Evolutionary conservation across 2,113 vertebrate species (phyloP).

Genomic region (Ancistrus triradiatus): DNA sequence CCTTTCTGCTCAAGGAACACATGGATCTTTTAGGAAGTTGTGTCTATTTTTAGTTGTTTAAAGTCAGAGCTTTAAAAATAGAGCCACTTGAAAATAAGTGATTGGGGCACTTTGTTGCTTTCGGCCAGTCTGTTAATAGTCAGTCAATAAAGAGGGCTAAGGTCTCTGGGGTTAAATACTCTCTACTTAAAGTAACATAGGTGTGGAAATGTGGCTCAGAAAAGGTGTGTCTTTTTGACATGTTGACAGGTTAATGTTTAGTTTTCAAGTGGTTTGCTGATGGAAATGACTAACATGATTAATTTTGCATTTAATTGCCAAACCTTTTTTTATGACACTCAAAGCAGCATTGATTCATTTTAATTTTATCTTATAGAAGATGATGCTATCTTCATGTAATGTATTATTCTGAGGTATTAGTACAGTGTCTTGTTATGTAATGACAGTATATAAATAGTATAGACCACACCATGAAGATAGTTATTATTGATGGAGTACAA

Average conservation of each 20-base stretch:
- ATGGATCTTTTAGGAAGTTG: conserved; percentile 60
- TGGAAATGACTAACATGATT: conserved; percentile 28
- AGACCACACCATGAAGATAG: too few relatives aligned
- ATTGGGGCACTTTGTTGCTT: conserved; percentile 81
- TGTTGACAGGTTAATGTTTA: conserved; percentile 92
- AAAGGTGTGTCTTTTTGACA: conserved; percentile 79
- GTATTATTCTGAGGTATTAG: too few relatives aligned
- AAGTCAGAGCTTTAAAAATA: conserved; percentile 78
- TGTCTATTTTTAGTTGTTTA: conserved; percentile 90
- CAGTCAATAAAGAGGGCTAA: conserved; percentile 74
- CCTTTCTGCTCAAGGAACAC: conserved; percentile 52
- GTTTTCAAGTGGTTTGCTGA: conserved; percentile 58
- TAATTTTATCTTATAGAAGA: too few relatives aligned
- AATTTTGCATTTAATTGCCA: conserved; percentile 11
- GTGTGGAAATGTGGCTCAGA: conserved; percentile 62
- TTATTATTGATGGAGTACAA: too few relatives aligned
- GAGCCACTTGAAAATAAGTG: conserved; percentile 79
- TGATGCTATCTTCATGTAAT: too few relatives aligned
- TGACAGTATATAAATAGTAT: too few relatives aligned
- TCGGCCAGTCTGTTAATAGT: conserved; percentile 85
- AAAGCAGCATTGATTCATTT: too few relatives aligned
- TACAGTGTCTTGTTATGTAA: too few relatives aligned
- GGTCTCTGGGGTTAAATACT: conserved; percentile 89
- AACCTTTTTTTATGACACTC: too few relatives aligned
- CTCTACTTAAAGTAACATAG: conserved; percentile 79